A percentile compares a stretch with the other conserved stretches of the same genome.
Evolutionary conservation across 2,888 invertebrate genomes (phyloP).

Genomic region (Sinopyrophorus schimmeli): DNA sequence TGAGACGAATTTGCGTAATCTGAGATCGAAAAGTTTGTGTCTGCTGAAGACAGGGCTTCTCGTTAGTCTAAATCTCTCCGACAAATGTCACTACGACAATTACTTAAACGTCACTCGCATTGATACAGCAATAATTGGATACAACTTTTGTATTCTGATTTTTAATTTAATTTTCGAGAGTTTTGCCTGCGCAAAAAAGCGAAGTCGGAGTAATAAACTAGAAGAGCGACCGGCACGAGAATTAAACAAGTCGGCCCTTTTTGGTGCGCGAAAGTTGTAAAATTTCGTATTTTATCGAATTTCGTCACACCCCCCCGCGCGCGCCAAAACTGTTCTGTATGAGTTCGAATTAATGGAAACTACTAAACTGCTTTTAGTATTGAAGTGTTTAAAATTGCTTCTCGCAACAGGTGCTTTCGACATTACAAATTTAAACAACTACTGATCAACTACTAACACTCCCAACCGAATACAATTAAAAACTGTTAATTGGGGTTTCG

Average conservation of each 20-base stretch:
- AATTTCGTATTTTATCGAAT: slow-evolving; percentile 12
- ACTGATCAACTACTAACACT: neutral
- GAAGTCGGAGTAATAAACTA: too few species aligned
- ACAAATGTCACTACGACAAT: slow-evolving; percentile 45
- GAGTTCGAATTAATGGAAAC: slow-evolving; percentile 12
- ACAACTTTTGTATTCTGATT: slow-evolving; percentile 49
- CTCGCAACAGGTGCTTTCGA: slow-evolving; percentile 29
- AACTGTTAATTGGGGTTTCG: slow-evolving; percentile 12
- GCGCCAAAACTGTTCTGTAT: slow-evolving; percentile 5
- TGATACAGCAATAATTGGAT: slow-evolving; percentile 54
- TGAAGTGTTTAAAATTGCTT: slow-evolving; percentile 22
- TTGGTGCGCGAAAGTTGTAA: slow-evolving; percentile 7
- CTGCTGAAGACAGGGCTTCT: slow-evolving; percentile 33
- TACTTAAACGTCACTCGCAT: slow-evolving; percentile 52
- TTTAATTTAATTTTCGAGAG: slow-evolving; percentile 50
- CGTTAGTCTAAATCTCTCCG: slow-evolving; percentile 35
- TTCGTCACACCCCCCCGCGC: too few species aligned
- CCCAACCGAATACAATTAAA: slow-evolving; percentile 7
- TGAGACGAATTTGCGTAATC: slow-evolving; percentile 14
- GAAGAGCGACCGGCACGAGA: too few species aligned
- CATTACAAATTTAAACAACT: slow-evolving; percentile 18
- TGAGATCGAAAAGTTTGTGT: slow-evolving; percentile 30
- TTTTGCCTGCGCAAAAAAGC: too few species aligned
- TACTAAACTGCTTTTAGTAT: slow-evolving; percentile 22
- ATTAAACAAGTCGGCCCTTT: too few species aligned